Evolutionary conservation across 1,140 invertebrate species (phyloP).

Genomic region (Brachionus manjavacas): DNA sequence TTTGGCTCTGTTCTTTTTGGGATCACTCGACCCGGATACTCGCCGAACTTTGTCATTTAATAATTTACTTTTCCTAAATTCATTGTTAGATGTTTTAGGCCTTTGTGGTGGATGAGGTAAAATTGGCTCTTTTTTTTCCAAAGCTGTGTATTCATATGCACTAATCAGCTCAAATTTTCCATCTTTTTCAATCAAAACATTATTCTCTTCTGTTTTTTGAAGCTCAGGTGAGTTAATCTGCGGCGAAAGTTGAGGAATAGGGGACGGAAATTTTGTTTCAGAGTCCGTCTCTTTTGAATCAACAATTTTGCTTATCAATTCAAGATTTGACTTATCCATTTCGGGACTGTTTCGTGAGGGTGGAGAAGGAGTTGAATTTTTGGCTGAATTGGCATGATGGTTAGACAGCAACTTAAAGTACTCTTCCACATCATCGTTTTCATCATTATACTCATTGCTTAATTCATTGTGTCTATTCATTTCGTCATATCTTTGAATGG

Average conservation of each 20-base stretch:
- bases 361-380: conserved; percentile 11
- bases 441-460: background rate
- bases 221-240: background rate
- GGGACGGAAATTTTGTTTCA: background rate
- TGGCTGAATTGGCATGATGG: background rate
- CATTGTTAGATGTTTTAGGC: conserved; percentile 4
- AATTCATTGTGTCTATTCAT: background rate
- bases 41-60: background rate
- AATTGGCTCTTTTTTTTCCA: background rate
- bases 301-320: background rate
- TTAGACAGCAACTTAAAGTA: background rate
- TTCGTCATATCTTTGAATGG: conserved; percentile 13
- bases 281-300: background rate
- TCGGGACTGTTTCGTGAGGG: background rate
- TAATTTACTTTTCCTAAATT: background rate
- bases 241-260: background rate
- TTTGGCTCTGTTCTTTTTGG: background rate
- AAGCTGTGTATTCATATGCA: background rate
- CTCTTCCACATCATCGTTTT: background rate
- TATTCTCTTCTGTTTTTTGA: background rate
- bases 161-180: background rate
- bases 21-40: background rate
- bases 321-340: background rate
- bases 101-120: conserved; percentile 25
- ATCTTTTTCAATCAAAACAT: conserved; percentile 35